These are phyloP conservation scores for Eurytoma californica DNA, from an alignment of 2,888 invertebrate species.

Conservation along the genomic window DNA sequence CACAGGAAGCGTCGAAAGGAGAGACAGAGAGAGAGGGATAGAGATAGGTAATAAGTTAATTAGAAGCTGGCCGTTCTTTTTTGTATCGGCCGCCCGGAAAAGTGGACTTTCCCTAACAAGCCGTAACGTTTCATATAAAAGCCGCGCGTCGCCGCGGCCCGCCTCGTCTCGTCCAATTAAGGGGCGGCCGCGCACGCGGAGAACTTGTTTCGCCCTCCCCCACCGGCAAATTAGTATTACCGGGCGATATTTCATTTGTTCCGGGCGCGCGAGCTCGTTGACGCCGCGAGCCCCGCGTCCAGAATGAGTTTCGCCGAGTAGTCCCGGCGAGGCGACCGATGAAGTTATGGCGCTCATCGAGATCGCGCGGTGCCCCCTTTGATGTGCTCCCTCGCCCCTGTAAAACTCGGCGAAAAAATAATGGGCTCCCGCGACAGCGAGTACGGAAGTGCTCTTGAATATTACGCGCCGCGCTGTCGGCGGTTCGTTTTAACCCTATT, in stretches of 20 bases:
- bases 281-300: not conserved
- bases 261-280: no score
- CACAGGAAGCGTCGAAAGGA: not conserved
- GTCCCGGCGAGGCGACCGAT: no score
- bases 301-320: no score
- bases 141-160: not conserved
- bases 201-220: constrained; percentile 28
- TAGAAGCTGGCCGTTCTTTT: not conserved
- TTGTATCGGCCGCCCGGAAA: constrained; percentile 27
- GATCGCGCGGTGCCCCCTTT: no score
- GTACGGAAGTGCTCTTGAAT: constrained; percentile 1
- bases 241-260: constrained; percentile 41
- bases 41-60: constrained; percentile 36
- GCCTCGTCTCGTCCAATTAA: constrained; percentile 36
- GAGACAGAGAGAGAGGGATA: no score
- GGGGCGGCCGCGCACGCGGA: not conserved
- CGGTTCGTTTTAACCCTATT: not conserved
- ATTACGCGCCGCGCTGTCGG: not conserved
- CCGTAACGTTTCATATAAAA: constrained; percentile 25
- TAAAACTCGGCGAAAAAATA: not conserved
- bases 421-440: not conserved
- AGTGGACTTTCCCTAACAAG: constrained; percentile 30
- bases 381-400: no score
- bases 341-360: no score
- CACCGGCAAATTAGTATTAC: constrained; percentile 34